A percentile compares a stretch with the other conserved stretches of the same genome.
Evolutionary conservation across 1,140 invertebrate genomes (phyloP).

Genomic region (Pogonus chalceus): DNA sequence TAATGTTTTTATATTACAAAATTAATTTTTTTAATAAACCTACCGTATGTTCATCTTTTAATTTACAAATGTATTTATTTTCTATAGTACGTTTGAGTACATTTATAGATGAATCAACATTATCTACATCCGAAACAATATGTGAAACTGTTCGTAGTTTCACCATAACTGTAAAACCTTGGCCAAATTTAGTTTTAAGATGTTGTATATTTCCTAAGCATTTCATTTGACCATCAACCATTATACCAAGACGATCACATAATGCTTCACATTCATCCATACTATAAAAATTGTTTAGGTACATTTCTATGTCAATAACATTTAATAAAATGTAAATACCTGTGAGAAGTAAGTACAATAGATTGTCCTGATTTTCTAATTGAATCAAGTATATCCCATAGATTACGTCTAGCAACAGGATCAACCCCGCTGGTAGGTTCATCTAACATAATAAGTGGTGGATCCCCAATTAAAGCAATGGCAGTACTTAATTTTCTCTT

Average conservation of each 20-base stretch:
- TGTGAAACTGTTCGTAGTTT: slow-evolving; percentile 22
- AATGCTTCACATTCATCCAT: slow-evolving; percentile 84
- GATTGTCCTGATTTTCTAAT: slow-evolving; percentile 40
- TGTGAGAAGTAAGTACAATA: slow-evolving; percentile 51
- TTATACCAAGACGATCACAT: slow-evolving; percentile 68
- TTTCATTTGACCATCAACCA: slow-evolving; percentile 64
- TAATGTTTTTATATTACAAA: too few relatives aligned
- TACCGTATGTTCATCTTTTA: slow-evolving; percentile 22
- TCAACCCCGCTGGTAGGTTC: slow-evolving; percentile 61
- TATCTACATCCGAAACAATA: not conserved
- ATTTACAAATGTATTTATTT: slow-evolving; percentile 12
- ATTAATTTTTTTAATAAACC: not conserved
- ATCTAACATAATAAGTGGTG: slow-evolving; percentile 63
- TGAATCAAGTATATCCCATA: slow-evolving; percentile 49
- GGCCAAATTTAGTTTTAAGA: slow-evolving; percentile 36
- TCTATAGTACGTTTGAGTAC: slow-evolving; percentile 14
- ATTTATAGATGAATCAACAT: not conserved
- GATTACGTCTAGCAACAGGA: slow-evolving; percentile 50
- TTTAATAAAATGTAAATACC: slow-evolving; percentile 29
- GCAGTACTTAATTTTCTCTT: slow-evolving; percentile 75
- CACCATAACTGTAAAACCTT: slow-evolving; percentile 39
- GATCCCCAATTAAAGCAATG: slow-evolving; percentile 67
- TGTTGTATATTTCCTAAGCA: slow-evolving; percentile 38
- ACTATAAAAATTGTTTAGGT: slow-evolving; percentile 36
- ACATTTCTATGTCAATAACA: slow-evolving; percentile 8